Base-by-base conservation (phyloP, 2,113 vertebrate species). In the Sander lucioperca region DNA sequence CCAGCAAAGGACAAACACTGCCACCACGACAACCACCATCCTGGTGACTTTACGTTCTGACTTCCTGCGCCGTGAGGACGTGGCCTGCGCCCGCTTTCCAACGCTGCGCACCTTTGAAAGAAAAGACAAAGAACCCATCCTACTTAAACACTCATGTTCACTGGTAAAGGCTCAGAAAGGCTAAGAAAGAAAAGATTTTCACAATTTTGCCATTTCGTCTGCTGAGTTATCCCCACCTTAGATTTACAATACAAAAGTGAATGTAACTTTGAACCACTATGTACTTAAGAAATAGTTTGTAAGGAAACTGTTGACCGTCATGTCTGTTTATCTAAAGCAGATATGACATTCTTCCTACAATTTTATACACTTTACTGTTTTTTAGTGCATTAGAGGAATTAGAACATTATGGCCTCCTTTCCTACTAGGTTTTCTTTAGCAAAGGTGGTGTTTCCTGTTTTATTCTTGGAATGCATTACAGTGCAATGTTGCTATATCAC, bases 11-110 rank as follows among this genome's bases (percentile, higher is more conserved):
- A 99, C 92, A 0, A 99, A 99, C 72, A 97, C 97, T 0, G 94
- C 97, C 83, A 99, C 98, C 39, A 99, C 97, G 0, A 96, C 94
- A n/a, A 99, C 97, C 71, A 99, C 98, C 98, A 99, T 99, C 79
- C 95, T 94, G 0, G 98, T 99, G 90, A 99, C 96, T 70, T 97
- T 96, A 73, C 97, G 96, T 80, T 99, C 98, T 0, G 98, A 99
- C 57, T 95, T 96, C 77, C 96, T 95, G 63, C 97, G 96, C 43
- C 96, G 96, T 65, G 96, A 94, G 0, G 97, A 96, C 1, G 96
- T 94, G 1, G 95, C 95, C 63, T 95, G 93, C 4, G 97, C 97
- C 15, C 95, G 94, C 74, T 97, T 96, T 15, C 97, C 96, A 0
- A 97, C 96, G 6, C 94, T 97, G 74, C 96, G 96, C 47, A 99